Conservation (phyloP, 1,140 invertebrate species). For the Coptotermes formosanus region DNA sequence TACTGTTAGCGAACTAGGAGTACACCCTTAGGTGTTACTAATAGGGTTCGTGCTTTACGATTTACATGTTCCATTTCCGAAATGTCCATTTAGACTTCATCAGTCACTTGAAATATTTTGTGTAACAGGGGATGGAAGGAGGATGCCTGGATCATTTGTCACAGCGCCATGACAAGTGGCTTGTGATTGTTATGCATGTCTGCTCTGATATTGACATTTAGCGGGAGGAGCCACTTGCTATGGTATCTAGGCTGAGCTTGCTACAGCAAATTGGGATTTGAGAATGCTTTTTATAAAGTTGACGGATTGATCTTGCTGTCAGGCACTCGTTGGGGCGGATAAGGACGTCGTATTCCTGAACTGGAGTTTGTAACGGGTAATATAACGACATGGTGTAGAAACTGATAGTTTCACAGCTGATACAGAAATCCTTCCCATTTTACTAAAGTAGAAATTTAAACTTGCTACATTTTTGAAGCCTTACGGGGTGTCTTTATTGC, state of each 20-base stretch:
- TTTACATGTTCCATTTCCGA: conserved; percentile 16
- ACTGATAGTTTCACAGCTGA: too few relatives aligned
- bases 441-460: too few relatives aligned
- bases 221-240: too few relatives aligned
- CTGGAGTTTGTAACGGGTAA: neutral
- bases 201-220: conserved; percentile 15
- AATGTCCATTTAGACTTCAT: conserved; percentile 5
- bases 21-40: neutral
- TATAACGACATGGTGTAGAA: too few relatives aligned
- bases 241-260: neutral
- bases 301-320: neutral
- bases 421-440: too few relatives aligned
- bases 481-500: too few relatives aligned
- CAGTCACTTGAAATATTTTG: neutral
- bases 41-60: neutral
- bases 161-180: neutral
- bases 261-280: neutral
- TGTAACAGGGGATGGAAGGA: neutral
- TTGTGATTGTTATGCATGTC: neutral
- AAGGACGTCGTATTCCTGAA: neutral
- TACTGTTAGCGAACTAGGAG: neutral
- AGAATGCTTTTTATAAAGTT: neutral
- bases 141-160: neutral
- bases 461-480: too few relatives aligned
- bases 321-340: neutral